Conservation (phyloP, 2,797 vertebrate genomes). For the Gadopsis marmoratus region DNA sequence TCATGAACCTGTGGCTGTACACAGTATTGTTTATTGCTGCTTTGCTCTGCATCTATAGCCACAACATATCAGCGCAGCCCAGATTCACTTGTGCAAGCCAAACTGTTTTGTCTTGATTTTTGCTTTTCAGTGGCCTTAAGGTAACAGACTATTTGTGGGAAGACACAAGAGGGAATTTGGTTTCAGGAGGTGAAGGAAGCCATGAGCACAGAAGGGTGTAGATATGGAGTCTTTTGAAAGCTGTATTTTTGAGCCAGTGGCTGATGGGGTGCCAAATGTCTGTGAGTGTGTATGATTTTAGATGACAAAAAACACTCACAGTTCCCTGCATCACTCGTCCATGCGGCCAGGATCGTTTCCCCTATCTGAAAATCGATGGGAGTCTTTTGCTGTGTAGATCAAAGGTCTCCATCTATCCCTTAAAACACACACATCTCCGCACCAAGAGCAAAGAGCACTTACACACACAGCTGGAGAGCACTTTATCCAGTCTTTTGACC, state of each 20-base stretch:
- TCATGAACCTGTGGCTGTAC: not conserved
- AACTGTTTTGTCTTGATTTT: constrained; percentile 38
- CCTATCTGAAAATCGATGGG: constrained; percentile 56
- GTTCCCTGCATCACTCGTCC: constrained; percentile 42
- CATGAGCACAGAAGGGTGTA: constrained; percentile 15
- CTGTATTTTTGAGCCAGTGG: constrained; percentile 25
- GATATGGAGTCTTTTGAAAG: constrained; percentile 40
- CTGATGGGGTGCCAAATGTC: constrained; percentile 39
- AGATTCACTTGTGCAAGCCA: constrained; percentile 15
- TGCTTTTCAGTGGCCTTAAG: constrained; percentile 22
- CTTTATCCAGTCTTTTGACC: constrained; percentile 43
- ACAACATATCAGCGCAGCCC: constrained; percentile 23
- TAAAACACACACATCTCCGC: constrained; percentile 30
- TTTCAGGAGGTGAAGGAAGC: constrained; percentile 37
- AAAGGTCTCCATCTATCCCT: constrained; percentile 59
- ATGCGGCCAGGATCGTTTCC: constrained; percentile 42
- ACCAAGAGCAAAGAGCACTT: constrained; percentile 56
- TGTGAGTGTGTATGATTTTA: constrained; percentile 9
- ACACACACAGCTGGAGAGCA: constrained; percentile 64
- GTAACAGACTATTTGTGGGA: constrained; percentile 39
- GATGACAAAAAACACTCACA: constrained; percentile 32
- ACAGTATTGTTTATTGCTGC: not conserved
- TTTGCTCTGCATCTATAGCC: constrained; percentile 10
- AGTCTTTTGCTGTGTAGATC: constrained; percentile 61
- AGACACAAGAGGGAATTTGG: constrained; percentile 17